phyloP scores from a whole-genome alignment of 2,113 vertebrate genomes.

The Cervus canadensis region DNA sequence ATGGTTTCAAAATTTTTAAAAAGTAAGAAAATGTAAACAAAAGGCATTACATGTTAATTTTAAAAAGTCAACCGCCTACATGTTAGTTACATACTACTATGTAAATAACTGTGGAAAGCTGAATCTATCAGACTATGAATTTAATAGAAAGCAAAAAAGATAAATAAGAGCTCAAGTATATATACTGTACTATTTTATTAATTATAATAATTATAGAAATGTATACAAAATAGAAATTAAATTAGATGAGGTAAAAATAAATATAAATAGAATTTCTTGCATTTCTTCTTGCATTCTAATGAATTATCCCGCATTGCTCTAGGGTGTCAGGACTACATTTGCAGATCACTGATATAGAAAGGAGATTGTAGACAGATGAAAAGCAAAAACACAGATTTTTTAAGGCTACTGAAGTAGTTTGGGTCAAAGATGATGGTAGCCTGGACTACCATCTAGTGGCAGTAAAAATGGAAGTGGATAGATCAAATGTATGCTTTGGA shows the following conservation, averaged over 20 bases:
- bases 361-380: background rate
- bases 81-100: background rate
- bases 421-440: slow-evolving; percentile 15
- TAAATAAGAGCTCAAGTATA: background rate
- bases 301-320: background rate
- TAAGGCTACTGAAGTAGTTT: background rate
- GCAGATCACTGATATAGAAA: background rate
- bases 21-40: background rate
- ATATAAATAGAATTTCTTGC: background rate
- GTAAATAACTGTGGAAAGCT: background rate
- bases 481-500: background rate
- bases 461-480: slow-evolving; percentile 4
- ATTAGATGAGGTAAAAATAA: background rate
- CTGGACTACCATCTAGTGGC: slow-evolving; percentile 46
- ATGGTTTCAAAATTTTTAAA: background rate
- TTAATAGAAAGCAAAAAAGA: background rate
- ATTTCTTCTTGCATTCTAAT: background rate
- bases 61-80: background rate
- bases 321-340: background rate
- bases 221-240: background rate
- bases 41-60: background rate
- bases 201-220: background rate
- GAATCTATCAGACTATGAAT: background rate
- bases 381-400: background rate
- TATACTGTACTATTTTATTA: background rate